These are phyloP conservation scores for Minunthozetes semirufus DNA, from an alignment of 2,888 invertebrate genomes.

Conservation along the genomic window DNA sequence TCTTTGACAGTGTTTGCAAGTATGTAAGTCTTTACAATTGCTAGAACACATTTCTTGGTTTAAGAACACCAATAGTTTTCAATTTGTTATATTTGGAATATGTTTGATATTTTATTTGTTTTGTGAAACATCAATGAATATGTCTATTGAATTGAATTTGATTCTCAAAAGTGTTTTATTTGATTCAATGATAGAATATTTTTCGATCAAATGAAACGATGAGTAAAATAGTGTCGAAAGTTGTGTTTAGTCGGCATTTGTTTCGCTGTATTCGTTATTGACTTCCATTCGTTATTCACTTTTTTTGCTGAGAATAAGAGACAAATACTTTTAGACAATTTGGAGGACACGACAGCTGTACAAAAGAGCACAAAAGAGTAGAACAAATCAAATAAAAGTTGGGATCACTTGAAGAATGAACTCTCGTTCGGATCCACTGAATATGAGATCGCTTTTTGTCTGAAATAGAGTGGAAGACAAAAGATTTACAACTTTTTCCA, in stretches of 20 bases:
- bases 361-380: conserved; percentile 6
- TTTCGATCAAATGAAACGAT: no score
- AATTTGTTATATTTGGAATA: no score
- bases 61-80: no score
- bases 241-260: neutral
- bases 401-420: neutral
- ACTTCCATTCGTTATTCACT: neutral
- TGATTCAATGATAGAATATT: no score
- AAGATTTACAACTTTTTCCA: neutral
- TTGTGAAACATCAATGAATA: no score
- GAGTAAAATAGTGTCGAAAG: neutral
- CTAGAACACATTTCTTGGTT: no score
- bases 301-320: neutral
- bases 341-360: neutral
- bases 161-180: no score
- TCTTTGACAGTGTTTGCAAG: no score
- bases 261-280: neutral
- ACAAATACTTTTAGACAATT: neutral
- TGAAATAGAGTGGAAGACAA: neutral
- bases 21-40: no score
- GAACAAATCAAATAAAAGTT: conserved; percentile 17
- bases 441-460: neutral
- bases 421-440: neutral
- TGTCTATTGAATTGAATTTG: no score
- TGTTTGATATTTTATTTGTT: no score